Percentiles rank a stretch among this genome's conserved stretches.
Conservation (phyloP, 2,888 invertebrate genomes). For the Notodonta ziczac region DNA sequence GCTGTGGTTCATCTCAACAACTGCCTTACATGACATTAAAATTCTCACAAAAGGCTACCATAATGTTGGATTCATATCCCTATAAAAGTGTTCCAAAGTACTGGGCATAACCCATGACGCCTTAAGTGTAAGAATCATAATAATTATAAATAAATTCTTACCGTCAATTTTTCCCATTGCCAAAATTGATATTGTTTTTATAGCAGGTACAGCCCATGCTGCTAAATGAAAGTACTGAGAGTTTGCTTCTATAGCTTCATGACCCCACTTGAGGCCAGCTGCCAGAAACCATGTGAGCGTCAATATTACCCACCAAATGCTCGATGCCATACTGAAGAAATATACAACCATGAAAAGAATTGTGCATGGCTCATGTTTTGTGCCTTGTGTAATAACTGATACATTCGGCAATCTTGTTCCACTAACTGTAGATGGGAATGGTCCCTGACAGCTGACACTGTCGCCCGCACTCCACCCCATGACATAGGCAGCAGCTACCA, state of each 20-base stretch:
- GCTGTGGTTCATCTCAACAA: too few relatives aligned
- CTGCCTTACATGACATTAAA: too few relatives aligned
- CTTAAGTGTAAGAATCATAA: too few relatives aligned
- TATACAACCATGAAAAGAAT: slow-evolving; percentile 98
- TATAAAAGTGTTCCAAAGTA: too few relatives aligned
- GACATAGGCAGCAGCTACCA: slow-evolving; percentile 96
- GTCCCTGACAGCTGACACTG: slow-evolving; percentile 92
- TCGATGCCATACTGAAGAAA: slow-evolving; percentile 98
- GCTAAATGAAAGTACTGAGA: slow-evolving; percentile 98
- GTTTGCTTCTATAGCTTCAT: slow-evolving; percentile 98
- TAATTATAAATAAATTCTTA: slow-evolving; percentile 61
- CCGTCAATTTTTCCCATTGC: slow-evolving; percentile 98
- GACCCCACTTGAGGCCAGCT: slow-evolving; percentile 98
- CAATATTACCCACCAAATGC: slow-evolving; percentile 98
- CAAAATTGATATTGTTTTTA: slow-evolving; percentile 97
- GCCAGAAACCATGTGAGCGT: slow-evolving; percentile 98
- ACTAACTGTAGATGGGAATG: slow-evolving; percentile 89
- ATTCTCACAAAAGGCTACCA: too few relatives aligned
- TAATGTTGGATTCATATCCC: too few relatives aligned
- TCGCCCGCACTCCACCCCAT: slow-evolving; percentile 94
- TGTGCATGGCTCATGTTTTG: slow-evolving; percentile 93
- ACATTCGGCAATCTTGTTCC: slow-evolving; percentile 90
- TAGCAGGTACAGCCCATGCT: slow-evolving; percentile 98
- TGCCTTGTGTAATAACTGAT: slow-evolving; percentile 94
- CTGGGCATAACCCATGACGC: too few relatives aligned